A percentile compares a stretch with the other conserved stretches of the same genome.
Conservation (phyloP, 2,797 vertebrate species). For the Arctocebus calabarensis region DNA sequence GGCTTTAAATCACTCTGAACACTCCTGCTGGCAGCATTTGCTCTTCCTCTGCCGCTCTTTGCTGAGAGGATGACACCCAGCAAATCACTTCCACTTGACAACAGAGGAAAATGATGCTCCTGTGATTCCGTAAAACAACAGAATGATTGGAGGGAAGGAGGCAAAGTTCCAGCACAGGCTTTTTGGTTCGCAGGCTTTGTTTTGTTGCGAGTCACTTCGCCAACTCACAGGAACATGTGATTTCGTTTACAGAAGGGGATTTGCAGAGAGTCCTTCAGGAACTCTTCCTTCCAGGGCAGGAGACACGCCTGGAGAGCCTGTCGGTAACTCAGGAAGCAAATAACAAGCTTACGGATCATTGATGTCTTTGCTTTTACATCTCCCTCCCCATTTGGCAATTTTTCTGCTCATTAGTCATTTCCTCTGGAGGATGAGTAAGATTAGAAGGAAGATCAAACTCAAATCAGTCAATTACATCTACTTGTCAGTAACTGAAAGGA, state of each 20-base stretch:
- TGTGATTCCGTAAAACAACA: not conserved
- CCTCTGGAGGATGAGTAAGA: conserved; percentile 39
- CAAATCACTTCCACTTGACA: not conserved
- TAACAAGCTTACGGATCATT: not conserved
- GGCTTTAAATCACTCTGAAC: not conserved
- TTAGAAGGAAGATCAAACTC: conserved; percentile 49
- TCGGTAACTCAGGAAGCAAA: not conserved
- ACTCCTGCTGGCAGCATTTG: fast-evolving
- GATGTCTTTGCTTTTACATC: not conserved
- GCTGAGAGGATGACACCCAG: not conserved
- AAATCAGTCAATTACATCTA: conserved; percentile 38
- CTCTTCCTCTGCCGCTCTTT: not conserved
- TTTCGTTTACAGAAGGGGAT: not conserved
- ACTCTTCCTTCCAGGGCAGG: not conserved
- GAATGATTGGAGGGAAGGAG: not conserved
- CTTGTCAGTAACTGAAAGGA: not conserved
- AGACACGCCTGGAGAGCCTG: not conserved
- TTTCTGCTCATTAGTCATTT: conserved; percentile 59
- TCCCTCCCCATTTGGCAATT: not conserved
- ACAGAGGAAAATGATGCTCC: not conserved
- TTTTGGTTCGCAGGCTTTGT: not conserved
- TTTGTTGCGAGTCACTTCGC: not conserved
- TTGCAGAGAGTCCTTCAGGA: not conserved
- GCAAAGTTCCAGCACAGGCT: not conserved
- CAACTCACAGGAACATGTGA: not conserved